Base-by-base conservation (phyloP, 1,140 invertebrate species). In the Sitobion miscanthi region DNA sequence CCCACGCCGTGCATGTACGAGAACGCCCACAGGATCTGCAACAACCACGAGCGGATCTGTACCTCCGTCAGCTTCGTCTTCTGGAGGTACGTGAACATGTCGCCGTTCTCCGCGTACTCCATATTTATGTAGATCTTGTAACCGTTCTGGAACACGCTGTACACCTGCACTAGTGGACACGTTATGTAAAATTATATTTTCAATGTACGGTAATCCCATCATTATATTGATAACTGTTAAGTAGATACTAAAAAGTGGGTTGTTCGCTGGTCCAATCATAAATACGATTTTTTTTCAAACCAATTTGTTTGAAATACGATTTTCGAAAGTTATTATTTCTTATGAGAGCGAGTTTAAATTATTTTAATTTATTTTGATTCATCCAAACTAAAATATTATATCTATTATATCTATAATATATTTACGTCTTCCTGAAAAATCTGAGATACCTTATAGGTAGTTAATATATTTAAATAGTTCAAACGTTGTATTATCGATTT, bases 71-170 rank as follows among this genome's bases (percentile, higher is more conserved):
- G 5, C 7, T 7, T 38, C 17, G 4, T 96, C 54, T 96, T 96
- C 94, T 97, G 97, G 52, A 98, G 97, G 94, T 97, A 98, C 94
- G 98, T 97, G 91, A 98, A 95, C 6, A 99, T 95, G 95, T 99
- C 98, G 0, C 98, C 98, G 94, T 98, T 97, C 94, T 98, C 97
- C 23, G 98, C 98, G 95, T 93, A 94, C 38, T 94, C 93, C 98
- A 99, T 99, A 94, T 98, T 98, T 94, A 99, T 98, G 94, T 98
- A 98, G 2, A 98, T 97, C 94, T 97, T 96, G 6, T 97, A 96
- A 1, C 97, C 97, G 87, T 97, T 96, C 94, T 98, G 97, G 57
- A 98, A 95, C 85, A 98, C 98, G 94, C 97, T 98, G 95, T 98
- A 98, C 5, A 98, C 97, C 95, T 94, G n/a, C 82, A 11, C 3